Base-by-base conservation (phyloP, 2,888 invertebrate species). In the Colostygia pectinataria region DNA sequence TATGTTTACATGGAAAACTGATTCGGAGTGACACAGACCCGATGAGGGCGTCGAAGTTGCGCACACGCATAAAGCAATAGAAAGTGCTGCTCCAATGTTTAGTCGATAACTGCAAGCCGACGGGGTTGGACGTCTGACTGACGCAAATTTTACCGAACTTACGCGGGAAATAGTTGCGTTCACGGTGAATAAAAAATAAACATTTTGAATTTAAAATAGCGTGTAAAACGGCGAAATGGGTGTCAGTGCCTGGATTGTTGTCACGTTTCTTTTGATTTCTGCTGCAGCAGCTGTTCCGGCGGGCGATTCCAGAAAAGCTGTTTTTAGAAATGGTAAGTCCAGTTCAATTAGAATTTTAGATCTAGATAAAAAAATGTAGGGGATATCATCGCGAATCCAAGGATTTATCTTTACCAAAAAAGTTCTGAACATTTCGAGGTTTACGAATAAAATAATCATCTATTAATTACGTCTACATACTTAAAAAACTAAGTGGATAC, bases 111-210 rank as follows among this genome's bases (percentile, higher is more conserved):
- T 69, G 74, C 66, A 69, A 73, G 75, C 74, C 71, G 74, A 59
- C 63, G 65, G 66, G 55, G 67, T 55, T 71, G 66, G 72, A 78
- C 86, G 86, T 74, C 61, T 58, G 59, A 38, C 37, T 66, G 81
- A 77, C 87, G 86, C 83, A 88, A 88, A 87, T 87, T 74, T 84
- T 80, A 85, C 85, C 86, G 81, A 72, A 60, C 71, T 63, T 66
- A 77, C 80, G 85, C 86, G 86, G 85, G 77, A 80, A 83, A 84
- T 82, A 87, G 87, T 88, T 88, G 84, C 88, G 87, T 85, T 82
- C 59, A 49, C 66, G 71, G 75, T 75, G 64, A 69, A 71, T 66
- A 55, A 67, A 63, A 57, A 48, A 8, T 56, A 56, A 55, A 46
- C 51, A 49, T 60, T 59, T 48, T 55, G 57, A 52, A 34, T 39